Conservation (phyloP, 2,888 invertebrate species). For the Trichacis sp. region DNA sequence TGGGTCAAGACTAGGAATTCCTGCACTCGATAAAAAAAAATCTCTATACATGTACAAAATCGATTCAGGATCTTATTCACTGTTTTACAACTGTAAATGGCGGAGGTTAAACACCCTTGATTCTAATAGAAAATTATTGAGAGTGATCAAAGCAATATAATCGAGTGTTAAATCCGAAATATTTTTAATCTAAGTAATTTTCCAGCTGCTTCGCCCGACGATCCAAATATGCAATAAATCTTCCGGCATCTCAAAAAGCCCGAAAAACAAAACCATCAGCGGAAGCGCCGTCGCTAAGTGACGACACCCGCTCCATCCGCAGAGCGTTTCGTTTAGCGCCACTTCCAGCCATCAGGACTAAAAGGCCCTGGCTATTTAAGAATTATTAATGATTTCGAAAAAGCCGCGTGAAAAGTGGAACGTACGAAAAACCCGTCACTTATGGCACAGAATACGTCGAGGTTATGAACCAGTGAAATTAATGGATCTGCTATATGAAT, state of each 20-base stretch:
- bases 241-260: slow-evolving; percentile 53
- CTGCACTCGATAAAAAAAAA: no score
- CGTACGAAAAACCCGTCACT: slow-evolving; percentile 28
- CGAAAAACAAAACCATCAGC: slow-evolving; percentile 54
- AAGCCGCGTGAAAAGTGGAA: slow-evolving; percentile 45
- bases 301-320: slow-evolving; percentile 44
- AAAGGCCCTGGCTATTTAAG: slow-evolving; percentile 42
- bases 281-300: slow-evolving; percentile 61
- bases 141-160: no score
- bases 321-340: slow-evolving; percentile 43
- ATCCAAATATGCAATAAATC: slow-evolving; percentile 41
- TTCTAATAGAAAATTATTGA: no score
- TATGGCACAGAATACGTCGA: slow-evolving; percentile 33
- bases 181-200: slow-evolving; percentile 19
- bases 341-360: slow-evolving; percentile 27
- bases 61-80: no score
- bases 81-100: no score
- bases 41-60: no score
- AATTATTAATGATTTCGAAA: slow-evolving; percentile 63
- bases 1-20: no score
- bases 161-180: no score
- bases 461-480: slow-evolving; percentile 5
- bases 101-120: no score
- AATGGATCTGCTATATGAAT: slow-evolving; percentile 3
- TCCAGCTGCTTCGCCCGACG: slow-evolving; percentile 35